Evolutionary conservation across 2,888 invertebrate species (phyloP).

Genomic region (Hyles lineata): DNA sequence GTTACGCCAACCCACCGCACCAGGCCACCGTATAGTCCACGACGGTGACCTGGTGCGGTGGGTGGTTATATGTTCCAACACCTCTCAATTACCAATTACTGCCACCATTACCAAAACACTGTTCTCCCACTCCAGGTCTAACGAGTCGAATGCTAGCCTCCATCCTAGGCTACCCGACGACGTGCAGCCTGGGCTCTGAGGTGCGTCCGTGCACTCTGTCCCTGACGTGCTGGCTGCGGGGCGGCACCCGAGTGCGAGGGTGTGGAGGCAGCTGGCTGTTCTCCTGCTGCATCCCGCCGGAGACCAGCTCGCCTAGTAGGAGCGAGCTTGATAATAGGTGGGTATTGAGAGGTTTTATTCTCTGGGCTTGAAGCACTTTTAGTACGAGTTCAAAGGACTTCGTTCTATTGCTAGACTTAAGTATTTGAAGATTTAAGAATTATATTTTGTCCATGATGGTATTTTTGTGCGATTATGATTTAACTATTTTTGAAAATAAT

Average conservation of each 20-base stretch:
- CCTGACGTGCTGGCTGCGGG: constrained; percentile 90
- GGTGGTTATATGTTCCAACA: no score
- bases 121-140: constrained; percentile 55
- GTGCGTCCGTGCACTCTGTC: constrained; percentile 88
- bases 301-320: constrained; percentile 43
- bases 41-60: no score
- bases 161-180: constrained; percentile 84
- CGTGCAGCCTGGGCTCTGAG: constrained; percentile 83
- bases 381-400: neutral
- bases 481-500: no score
- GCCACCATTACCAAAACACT: neutral
- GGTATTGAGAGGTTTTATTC: neutral
- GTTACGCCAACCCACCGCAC: no score
- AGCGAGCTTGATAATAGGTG: constrained; percentile 68
- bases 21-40: no score
- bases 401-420: no score
- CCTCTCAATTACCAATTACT: no score
- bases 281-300: constrained; percentile 85
- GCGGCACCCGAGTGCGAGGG: constrained; percentile 87
- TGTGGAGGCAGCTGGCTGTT: constrained; percentile 90
- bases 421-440: no score
- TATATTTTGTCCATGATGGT: no score
- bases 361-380: neutral
- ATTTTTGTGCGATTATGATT: no score
- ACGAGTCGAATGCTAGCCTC: constrained; percentile 82